These are phyloP conservation scores for Himalopsyche kuldschensis DNA, from an alignment of 2,888 invertebrate species.

Conservation along the genomic window DNA sequence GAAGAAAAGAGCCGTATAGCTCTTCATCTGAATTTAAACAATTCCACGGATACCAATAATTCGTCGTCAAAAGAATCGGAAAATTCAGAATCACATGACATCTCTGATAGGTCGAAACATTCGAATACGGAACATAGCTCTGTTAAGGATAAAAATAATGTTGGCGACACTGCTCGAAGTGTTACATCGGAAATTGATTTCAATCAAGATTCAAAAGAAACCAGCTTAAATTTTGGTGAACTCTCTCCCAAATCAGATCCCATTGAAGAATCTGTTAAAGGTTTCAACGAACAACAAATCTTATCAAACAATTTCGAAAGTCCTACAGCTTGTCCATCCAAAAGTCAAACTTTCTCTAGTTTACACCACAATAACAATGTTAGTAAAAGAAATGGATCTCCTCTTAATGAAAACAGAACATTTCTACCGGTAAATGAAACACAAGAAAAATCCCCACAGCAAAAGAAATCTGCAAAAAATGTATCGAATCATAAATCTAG, in stretches of 20 bases:
- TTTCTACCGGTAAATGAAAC: neutral
- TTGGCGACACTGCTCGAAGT: constrained; percentile 15
- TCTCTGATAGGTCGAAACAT: neutral
- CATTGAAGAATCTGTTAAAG: neutral
- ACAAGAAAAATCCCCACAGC: neutral
- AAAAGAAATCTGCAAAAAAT: neutral
- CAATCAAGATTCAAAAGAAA: constrained; percentile 1
- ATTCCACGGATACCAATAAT: constrained; percentile 22
- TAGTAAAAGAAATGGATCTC: neutral
- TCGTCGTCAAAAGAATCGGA: constrained; percentile 19
- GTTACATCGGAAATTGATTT: constrained; percentile 1
- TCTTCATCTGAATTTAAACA: constrained; percentile 21
- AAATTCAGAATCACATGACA: neutral
- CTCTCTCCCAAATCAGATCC: neutral
- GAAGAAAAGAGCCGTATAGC: constrained; percentile 20
- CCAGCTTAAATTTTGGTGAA: neutral
- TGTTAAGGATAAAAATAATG: neutral
- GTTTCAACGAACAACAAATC: neutral
- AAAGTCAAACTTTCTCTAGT: neutral
- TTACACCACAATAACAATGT: neutral
- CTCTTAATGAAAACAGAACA: neutral
- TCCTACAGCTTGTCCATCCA: neutral
- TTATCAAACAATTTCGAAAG: neutral
- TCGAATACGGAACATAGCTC: neutral
- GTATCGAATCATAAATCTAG: neutral